phyloP scores from a whole-genome alignment of 2,113 vertebrate genomes.

The Cervus canadensis region DNA sequence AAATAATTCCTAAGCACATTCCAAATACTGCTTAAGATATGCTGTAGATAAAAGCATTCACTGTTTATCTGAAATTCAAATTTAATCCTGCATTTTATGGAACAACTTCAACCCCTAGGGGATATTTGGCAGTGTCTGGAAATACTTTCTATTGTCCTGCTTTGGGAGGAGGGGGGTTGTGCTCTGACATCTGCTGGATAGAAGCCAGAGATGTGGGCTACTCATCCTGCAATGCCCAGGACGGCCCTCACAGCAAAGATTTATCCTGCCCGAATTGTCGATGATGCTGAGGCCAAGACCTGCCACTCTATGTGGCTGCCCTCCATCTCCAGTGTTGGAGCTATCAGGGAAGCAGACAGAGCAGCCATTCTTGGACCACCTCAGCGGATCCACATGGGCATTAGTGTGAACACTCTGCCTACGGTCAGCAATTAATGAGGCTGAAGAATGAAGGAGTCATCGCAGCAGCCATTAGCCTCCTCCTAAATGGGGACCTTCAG shows the following conservation, averaged over 20 bases:
- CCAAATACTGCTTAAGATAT: background rate
- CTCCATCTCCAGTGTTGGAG: accelerated
- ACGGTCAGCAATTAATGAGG: accelerated
- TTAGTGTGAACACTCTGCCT: background rate
- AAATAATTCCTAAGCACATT: background rate
- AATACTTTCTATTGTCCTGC: background rate
- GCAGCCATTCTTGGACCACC: background rate
- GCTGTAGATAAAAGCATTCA: background rate
- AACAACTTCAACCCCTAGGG: background rate
- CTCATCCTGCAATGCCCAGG: accelerated
- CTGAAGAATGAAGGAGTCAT: background rate
- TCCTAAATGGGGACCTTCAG: background rate
- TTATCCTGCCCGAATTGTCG: accelerated
- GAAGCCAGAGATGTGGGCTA: background rate
- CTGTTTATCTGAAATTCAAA: background rate
- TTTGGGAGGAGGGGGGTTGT: background rate
- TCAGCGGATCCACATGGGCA: accelerated
- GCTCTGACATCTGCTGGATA: accelerated
- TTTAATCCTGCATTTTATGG: background rate
- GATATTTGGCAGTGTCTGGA: accelerated
- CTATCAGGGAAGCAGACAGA: accelerated
- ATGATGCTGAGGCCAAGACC: background rate
- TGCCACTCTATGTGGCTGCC: accelerated
- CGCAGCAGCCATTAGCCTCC: background rate
- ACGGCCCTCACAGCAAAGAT: background rate